phyloP scores from a whole-genome alignment of 1,140 invertebrate species.

The Thrips palmi region DNA sequence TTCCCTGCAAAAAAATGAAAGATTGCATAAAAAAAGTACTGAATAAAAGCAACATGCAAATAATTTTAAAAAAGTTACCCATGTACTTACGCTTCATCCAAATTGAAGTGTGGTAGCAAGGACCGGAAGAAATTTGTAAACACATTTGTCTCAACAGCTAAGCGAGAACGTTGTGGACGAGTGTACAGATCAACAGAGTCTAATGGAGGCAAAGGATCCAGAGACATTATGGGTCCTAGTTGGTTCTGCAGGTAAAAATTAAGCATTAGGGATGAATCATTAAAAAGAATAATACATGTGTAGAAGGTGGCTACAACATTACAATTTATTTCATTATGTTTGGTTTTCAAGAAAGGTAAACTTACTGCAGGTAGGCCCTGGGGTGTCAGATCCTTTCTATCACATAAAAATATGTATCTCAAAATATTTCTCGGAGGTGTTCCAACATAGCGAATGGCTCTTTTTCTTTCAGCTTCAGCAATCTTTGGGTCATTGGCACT shows the following conservation, averaged over 20 bases:
- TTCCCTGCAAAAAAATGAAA: constrained; percentile 1
- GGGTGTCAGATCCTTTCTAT: constrained; percentile 49
- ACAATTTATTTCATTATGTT: no score
- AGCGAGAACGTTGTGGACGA: constrained; percentile 26
- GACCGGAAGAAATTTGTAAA: constrained; percentile 44
- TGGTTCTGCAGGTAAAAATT: constrained; percentile 26
- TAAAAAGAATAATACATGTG: no score
- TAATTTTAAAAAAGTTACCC: background rate
- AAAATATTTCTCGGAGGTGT: constrained; percentile 50
- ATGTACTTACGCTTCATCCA: constrained; percentile 16
- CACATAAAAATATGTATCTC: constrained; percentile 62
- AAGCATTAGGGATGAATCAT: no score
- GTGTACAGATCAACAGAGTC: constrained; percentile 57
- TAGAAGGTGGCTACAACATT: no score
- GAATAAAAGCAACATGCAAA: constrained; percentile 4
- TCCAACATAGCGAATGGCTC: constrained; percentile 39
- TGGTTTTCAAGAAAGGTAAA: no score
- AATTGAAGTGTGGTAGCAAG: constrained; percentile 40
- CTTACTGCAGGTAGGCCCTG: no score
- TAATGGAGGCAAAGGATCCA: constrained; percentile 62
- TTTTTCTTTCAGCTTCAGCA: constrained; percentile 38
- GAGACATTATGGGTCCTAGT: constrained; percentile 45
- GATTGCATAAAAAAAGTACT: constrained; percentile 6
- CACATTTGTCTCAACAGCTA: constrained; percentile 19
- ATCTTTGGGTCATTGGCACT: constrained; percentile 36